Evolutionary conservation across 2,797 vertebrate species (phyloP).

Genomic region (Lemur catta): DNA sequence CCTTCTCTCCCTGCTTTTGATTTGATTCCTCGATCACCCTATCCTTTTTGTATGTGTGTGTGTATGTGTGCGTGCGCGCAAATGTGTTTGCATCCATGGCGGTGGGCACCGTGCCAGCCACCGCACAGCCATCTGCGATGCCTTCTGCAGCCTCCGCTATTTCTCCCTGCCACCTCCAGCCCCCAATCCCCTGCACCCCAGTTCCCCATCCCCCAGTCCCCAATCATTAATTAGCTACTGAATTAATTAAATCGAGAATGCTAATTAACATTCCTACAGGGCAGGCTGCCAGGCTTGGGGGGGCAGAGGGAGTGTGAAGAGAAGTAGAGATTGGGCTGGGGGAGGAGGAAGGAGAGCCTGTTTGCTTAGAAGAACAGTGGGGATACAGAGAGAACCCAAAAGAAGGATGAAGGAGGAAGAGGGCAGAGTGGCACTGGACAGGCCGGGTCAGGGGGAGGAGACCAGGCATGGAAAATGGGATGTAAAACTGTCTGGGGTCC

Average conservation of each 20-base stretch:
- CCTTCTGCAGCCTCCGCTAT: constrained; percentile 73
- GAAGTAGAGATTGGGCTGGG: neutral
- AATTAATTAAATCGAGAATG: constrained; percentile 79
- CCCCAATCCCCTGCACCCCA: constrained; percentile 49
- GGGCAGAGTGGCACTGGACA: neutral
- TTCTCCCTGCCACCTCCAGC: constrained; percentile 70
- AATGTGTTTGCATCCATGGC: constrained; percentile 70
- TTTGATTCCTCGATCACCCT: constrained; percentile 69
- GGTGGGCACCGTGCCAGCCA: constrained; percentile 78
- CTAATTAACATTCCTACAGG: constrained; percentile 81
- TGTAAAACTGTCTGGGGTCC: neutral
- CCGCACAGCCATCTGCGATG: constrained; percentile 76
- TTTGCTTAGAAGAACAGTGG: neutral
- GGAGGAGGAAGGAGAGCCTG: neutral
- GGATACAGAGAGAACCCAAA: constrained; percentile 25
- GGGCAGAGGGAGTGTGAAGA: constrained; percentile 28
- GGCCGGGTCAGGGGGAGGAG: neutral
- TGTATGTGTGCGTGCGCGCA: neutral
- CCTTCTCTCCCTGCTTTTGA: constrained; percentile 68
- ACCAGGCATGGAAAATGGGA: neutral
- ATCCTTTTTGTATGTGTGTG: constrained; percentile 41
- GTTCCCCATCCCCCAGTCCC: constrained; percentile 54
- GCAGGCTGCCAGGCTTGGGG: constrained; percentile 73
- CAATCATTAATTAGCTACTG: constrained; percentile 78
- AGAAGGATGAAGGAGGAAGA: neutral